Evolutionary conservation across 1,140 invertebrate species (phyloP).

Genomic region (Nasonia vitripennis): DNA sequence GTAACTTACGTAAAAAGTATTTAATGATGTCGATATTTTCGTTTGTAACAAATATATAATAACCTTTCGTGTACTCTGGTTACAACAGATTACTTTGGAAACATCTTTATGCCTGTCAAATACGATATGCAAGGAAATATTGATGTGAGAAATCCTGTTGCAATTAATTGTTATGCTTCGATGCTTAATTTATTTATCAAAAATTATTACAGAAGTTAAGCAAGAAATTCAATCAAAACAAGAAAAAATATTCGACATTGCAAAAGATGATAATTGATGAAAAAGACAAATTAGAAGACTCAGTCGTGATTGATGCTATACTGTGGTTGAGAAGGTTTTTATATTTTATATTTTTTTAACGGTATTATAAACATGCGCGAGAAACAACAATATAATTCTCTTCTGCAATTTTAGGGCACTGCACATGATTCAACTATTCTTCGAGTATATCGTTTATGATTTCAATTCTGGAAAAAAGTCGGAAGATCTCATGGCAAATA

Average conservation of each 20-base stretch:
- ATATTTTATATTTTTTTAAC: no score
- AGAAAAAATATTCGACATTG: constrained; percentile 77
- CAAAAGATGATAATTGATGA: constrained; percentile 81
- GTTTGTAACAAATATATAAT: no score
- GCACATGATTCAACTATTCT: constrained; percentile 78
- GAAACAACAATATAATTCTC: no score
- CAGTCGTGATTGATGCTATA: constrained; percentile 77
- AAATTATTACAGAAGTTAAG: constrained; percentile 78
- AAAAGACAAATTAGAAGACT: constrained; percentile 70
- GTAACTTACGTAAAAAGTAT: no score
- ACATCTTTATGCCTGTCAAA: constrained; percentile 82
- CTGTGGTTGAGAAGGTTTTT: constrained; percentile 82
- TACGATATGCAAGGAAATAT: constrained; percentile 85
- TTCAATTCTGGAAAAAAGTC: constrained; percentile 68
- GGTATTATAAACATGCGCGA: background rate
- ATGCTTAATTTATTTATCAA: background rate
- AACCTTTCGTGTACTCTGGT: no score
- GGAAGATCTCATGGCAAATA: constrained; percentile 76
- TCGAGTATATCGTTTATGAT: constrained; percentile 77
- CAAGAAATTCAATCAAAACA: constrained; percentile 75
- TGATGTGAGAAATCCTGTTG: constrained; percentile 75
- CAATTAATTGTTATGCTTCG: background rate
- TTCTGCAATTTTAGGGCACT: constrained; percentile 74
- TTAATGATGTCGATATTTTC: no score
- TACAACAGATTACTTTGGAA: constrained; percentile 81